Conservation (phyloP, 2,888 invertebrate genomes). For the Catocala nupta region DNA sequence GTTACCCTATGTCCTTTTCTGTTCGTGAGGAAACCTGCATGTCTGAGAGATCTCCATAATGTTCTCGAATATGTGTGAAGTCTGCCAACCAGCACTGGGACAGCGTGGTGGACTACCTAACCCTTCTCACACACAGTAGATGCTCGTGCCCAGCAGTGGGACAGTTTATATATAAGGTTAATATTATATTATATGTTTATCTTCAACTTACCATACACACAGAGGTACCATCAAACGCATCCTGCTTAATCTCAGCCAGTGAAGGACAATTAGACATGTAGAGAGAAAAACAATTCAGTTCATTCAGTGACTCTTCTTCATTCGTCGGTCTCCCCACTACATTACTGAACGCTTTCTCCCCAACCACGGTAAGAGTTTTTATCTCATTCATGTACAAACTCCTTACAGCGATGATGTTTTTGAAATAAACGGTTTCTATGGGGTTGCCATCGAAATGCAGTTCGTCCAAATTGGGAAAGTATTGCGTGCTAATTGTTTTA, state of each 20-base stretch:
- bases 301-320: conserved; percentile 51
- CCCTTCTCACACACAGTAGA: no score
- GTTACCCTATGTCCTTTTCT: no score
- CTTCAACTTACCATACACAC: conserved; percentile 84
- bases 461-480: conserved; percentile 81
- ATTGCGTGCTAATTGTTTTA: conserved; percentile 70
- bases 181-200: background rate
- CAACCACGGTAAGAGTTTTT: conserved; percentile 66
- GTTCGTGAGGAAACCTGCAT: no score
- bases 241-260: conserved; percentile 72
- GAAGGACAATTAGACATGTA: conserved; percentile 80
- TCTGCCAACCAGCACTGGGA: no score
- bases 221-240: conserved; percentile 82
- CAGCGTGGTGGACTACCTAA: no score
- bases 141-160: no score
- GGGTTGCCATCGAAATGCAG: conserved; percentile 86
- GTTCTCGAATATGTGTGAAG: no score
- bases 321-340: conserved; percentile 71
- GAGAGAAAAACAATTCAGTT: conserved; percentile 78
- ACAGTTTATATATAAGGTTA: background rate
- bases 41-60: no score
- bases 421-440: conserved; percentile 79
- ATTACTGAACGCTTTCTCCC: conserved; percentile 82
- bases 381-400: conserved; percentile 80
- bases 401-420: conserved; percentile 76